Base-by-base conservation (phyloP, 2,113 vertebrate species). In the Oxyruncus cristatus region DNA sequence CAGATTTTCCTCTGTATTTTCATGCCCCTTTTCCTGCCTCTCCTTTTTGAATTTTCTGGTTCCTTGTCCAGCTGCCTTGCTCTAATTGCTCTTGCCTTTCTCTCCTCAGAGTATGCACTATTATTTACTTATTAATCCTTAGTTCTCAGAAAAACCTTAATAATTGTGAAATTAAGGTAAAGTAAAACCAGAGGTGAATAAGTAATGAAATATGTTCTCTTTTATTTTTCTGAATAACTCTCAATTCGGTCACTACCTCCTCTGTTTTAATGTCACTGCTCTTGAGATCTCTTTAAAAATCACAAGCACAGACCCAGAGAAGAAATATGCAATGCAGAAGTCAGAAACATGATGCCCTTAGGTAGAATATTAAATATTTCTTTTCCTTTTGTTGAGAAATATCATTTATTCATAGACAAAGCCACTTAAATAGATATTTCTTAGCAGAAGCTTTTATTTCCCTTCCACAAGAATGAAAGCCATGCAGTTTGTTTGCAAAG, bases 321-420 rank as follows among this genome's bases (percentile, higher is more conserved):
- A 58, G 53, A 90, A 83, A 74, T 30, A 92, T 28, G 17, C 46
- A 77, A 24, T 33, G 33, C 0, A 84, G 20, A 75, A 94, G 77
- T 78, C 15, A 81, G 85, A 83, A 91, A 82, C 63, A 76, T 37
- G 42, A 71, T 33, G 44, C n/a, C 75, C 33, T 86, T 20, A 11
- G 65, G 74, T 61, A 93, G 35, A 70, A 89, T 35, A 59, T 63
- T 78, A 94, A 93, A 78, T 74, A 73, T 62, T 92, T 62, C 59
- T 81, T 82, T 78, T 47, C 8, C 3, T 59, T 70, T 59, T 82
- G 68, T 61, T 16, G 12, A 62, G 28, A 81, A 89, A 44, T 72
- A 92, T 65, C 6, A 91, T 92, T 93, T 92, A 83, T 94, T 94
- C 55, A 68, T 82, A 88, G 87, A 59, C 55, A 87, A 74, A 85